phyloP scores from a whole-genome alignment of 2,888 invertebrate genomes.

The Bugula neritina region DNA sequence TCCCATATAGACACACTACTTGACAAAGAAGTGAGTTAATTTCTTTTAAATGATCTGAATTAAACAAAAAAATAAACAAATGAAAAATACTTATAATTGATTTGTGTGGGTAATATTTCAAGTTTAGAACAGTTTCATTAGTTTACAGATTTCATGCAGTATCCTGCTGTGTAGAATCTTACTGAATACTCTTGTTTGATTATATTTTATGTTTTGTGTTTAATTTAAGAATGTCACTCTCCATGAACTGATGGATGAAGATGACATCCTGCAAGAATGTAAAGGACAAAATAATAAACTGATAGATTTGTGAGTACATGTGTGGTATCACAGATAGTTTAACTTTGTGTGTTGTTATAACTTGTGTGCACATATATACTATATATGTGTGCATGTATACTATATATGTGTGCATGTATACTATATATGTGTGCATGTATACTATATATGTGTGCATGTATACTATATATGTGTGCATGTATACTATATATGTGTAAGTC shows the following conservation, averaged over 20 bases:
- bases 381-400: neutral
- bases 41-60: neutral
- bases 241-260: constrained; percentile 83
- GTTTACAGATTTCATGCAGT: no score
- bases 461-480: no score
- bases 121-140: no score
- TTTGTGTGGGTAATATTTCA: no score
- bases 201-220: no score
- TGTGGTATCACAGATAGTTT: constrained; percentile 38
- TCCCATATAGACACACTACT: constrained; percentile 30
- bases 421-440: neutral
- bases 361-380: neutral
- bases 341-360: neutral
- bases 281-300: constrained; percentile 83
- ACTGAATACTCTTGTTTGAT: no score
- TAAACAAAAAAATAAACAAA: no score
- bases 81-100: no score
- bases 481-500: no score
- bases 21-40: constrained; percentile 28
- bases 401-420: neutral
- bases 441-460: no score
- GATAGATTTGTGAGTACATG: constrained; percentile 89
- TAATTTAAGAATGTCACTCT: constrained; percentile 75
- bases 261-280: constrained; percentile 91
- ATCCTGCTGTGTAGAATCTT: no score